Evolutionary conservation across 2,797 vertebrate species (phyloP), one percentile per base, ranked within the genome.

Genomic region (Cercopithecus diana): DNA sequence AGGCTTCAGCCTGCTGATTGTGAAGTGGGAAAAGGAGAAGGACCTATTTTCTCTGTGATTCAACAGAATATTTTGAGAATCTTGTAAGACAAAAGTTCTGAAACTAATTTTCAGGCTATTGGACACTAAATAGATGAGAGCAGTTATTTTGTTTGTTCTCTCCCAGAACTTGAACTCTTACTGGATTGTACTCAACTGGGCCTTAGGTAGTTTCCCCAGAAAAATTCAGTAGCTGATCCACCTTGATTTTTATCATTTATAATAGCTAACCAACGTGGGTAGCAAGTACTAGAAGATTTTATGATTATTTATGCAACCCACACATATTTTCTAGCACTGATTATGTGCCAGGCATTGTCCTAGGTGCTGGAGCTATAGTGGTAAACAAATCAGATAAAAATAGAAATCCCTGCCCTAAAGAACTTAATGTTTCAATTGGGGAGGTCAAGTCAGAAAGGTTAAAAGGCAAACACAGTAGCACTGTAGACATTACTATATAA

Each of bases 181-280:
- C 43, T 84, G 43, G 45, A 41, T 73, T 93, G 4, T 94, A 72
- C 50, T 88, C 28, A 86, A 1, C 14, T 5, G 0, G 50, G 28
- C 36, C 48, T 96, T 93, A 30, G 58, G 22, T 86, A 30, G 30
- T 20, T 88, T 96, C 95, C 67, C 36, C 33, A 93, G 79, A 73
- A 95, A 93, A 94, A 75, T 41, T 83, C 55, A 81, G 9, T 61
- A 64, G 55, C 43, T 45, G 12, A 2, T 90, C 26, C 22, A 82
- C 14, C 52, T 85, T 91, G 64, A 70, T 24, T 81, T 90, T 92
- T 91, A 33, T 88, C 13, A 9, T 92, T 77, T 85, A 3, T 91
- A 84, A 24, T 89, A 43, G 26, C 48, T 82, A 57, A 92, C 11
- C 17, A 92, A 52, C 33, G 39, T 93, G 19, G 30, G 17, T 87